These are phyloP conservation scores for Ceratosolen solmsi DNA, from an alignment of 1,140 invertebrate species.

Conservation along the genomic window DNA sequence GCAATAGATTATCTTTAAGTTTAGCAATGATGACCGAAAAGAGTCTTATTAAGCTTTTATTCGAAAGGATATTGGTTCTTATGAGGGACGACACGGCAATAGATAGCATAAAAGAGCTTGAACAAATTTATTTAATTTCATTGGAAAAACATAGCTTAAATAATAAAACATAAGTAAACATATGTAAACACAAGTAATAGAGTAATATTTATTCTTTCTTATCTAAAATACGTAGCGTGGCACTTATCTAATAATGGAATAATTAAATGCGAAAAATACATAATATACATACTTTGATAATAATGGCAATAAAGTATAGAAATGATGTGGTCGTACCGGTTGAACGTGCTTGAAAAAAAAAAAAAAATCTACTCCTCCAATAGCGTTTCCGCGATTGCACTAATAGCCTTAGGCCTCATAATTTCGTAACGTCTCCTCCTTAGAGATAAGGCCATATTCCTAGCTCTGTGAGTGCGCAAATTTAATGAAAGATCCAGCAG, in stretches of 20 bases:
- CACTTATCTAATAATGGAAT: neutral
- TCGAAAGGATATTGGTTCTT: neutral
- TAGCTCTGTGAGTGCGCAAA: too few species aligned
- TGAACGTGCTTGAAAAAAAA: too few species aligned
- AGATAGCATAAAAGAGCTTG: neutral
- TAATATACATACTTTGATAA: neutral
- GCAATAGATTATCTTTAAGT: slow-evolving; percentile 59
- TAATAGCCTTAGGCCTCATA: too few species aligned
- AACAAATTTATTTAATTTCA: neutral
- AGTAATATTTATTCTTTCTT: neutral
- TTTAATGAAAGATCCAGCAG: too few species aligned
- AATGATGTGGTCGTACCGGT: too few species aligned
- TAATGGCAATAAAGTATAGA: neutral
- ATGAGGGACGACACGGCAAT: neutral
- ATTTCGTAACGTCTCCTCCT: too few species aligned
- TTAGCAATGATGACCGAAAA: slow-evolving; percentile 43
- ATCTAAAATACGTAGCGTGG: neutral
- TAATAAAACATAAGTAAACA: neutral
- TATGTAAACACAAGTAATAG: too few species aligned
- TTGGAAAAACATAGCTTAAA: neutral
- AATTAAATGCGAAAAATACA: neutral
- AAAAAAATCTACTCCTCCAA: too few species aligned
- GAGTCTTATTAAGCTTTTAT: neutral
- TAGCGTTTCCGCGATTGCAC: too few species aligned
- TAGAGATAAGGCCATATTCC: too few species aligned